Evolutionary conservation across 2,113 vertebrate genomes (phyloP).

Genomic region (Beaufortia kweichowensis): DNA sequence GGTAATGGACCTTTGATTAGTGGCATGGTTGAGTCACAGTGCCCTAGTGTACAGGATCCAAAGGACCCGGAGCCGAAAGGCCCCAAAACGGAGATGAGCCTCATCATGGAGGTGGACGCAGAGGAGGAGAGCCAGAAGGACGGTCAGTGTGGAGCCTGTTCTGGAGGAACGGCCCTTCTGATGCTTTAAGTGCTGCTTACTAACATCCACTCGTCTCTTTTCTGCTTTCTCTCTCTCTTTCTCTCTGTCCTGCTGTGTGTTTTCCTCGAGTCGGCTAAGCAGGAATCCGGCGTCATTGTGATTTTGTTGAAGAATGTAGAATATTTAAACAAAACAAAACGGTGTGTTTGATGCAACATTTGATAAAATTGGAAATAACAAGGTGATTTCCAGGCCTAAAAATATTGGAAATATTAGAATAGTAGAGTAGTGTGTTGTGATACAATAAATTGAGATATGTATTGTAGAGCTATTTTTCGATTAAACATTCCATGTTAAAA

Average conservation of each 20-base stretch:
- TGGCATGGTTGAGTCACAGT: slow-evolving; percentile 51
- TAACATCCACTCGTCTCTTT: slow-evolving; percentile 5
- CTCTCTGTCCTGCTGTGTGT: neutral
- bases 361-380: too few relatives aligned
- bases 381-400: too few relatives aligned
- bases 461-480: too few relatives aligned
- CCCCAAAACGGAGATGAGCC: slow-evolving; percentile 45
- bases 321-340: too few relatives aligned
- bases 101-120: slow-evolving; percentile 32
- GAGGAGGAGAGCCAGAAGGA: slow-evolving; percentile 42
- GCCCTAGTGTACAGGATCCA: slow-evolving; percentile 43
- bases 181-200: slow-evolving; percentile 12
- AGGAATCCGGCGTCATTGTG: too few relatives aligned
- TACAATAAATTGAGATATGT: too few relatives aligned
- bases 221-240: slow-evolving; percentile 6
- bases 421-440: too few relatives aligned
- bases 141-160: slow-evolving; percentile 49
- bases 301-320: too few relatives aligned
- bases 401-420: too few relatives aligned
- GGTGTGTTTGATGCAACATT: too few relatives aligned
- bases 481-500: too few relatives aligned
- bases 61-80: slow-evolving; percentile 53
- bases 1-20: slow-evolving; percentile 57
- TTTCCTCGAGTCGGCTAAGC: too few relatives aligned
- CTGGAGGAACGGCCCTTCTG: slow-evolving; percentile 1